phyloP scores from a whole-genome alignment of 2,888 invertebrate genomes.

The Eulithis testata region DNA sequence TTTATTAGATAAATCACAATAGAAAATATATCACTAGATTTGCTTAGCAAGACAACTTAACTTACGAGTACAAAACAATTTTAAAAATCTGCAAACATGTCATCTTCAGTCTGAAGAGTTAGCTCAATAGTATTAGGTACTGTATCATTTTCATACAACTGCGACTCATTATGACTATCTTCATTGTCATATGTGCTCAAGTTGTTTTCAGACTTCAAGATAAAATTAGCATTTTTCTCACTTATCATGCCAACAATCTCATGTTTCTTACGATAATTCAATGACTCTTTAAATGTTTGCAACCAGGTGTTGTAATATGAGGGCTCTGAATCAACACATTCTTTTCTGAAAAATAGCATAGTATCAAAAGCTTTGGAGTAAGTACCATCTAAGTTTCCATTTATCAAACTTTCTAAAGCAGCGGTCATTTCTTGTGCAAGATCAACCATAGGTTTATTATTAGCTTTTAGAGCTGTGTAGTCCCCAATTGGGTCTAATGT shows the following conservation, averaged over 20 bases:
- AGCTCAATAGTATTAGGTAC: constrained; percentile 66
- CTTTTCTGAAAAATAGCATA: constrained; percentile 65
- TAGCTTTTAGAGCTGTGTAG: constrained; percentile 75
- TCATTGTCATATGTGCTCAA: constrained; percentile 62
- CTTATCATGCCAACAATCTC: constrained; percentile 58
- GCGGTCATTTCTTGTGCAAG: constrained; percentile 64
- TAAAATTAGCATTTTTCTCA: constrained; percentile 64
- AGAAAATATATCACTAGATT: constrained; percentile 8
- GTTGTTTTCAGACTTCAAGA: constrained; percentile 68
- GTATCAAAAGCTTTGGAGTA: constrained; percentile 67
- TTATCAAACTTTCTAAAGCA: constrained; percentile 71
- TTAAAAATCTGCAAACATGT: constrained; percentile 78
- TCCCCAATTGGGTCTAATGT: constrained; percentile 86
- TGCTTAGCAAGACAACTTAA: background rate
- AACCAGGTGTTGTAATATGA: constrained; percentile 73
- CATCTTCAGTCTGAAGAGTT: constrained; percentile 67
- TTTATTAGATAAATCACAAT: constrained; percentile 27
- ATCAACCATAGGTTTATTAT: constrained; percentile 62
- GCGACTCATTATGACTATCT: constrained; percentile 67
- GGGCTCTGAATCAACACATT: constrained; percentile 68
- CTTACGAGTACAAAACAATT: background rate
- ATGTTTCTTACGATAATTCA: constrained; percentile 59
- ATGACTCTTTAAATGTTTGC: constrained; percentile 61
- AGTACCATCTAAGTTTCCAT: constrained; percentile 68
- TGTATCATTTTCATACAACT: constrained; percentile 76